Conservation (phyloP, 2,888 invertebrate species). For the Drosophila macrothrix region DNA sequence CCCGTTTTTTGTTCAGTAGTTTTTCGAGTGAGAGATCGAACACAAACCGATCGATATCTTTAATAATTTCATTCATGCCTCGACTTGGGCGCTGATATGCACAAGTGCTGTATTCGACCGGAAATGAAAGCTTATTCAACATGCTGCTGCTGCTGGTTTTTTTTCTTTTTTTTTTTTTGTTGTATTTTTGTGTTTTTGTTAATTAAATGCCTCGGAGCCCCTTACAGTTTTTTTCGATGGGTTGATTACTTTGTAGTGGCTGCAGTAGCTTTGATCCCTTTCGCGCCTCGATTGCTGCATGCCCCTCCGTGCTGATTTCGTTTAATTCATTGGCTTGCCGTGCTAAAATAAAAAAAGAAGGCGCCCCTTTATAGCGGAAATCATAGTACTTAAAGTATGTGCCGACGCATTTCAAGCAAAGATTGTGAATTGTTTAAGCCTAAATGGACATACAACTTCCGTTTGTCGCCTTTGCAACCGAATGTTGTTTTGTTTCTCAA, state of each 20-base stretch:
- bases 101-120: constrained; percentile 58
- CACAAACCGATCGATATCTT: constrained; percentile 71
- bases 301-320: constrained; percentile 25
- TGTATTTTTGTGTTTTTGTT: constrained; percentile 52
- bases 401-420: constrained; percentile 48
- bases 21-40: constrained; percentile 58
- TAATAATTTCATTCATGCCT: constrained; percentile 79
- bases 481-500: background rate
- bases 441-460: constrained; percentile 60
- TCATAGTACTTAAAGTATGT: constrained; percentile 40
- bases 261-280: constrained; percentile 51
- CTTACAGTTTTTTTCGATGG: constrained; percentile 38
- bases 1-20: constrained; percentile 30
- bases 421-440: constrained; percentile 53
- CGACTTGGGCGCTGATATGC: constrained; percentile 39
- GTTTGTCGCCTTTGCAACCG: constrained; percentile 32
- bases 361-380: constrained; percentile 27
- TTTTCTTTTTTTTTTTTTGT: too few relatives aligned
- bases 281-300: constrained; percentile 11
- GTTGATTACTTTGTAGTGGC: constrained; percentile 31
- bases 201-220: constrained; percentile 69
- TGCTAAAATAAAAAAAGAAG: background rate
- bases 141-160: constrained; percentile 37
- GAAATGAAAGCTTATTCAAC: constrained; percentile 76
- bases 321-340: constrained; percentile 52